phyloP scores from a whole-genome alignment of 1,140 invertebrate genomes.

The Macrocentrus cingulum region DNA sequence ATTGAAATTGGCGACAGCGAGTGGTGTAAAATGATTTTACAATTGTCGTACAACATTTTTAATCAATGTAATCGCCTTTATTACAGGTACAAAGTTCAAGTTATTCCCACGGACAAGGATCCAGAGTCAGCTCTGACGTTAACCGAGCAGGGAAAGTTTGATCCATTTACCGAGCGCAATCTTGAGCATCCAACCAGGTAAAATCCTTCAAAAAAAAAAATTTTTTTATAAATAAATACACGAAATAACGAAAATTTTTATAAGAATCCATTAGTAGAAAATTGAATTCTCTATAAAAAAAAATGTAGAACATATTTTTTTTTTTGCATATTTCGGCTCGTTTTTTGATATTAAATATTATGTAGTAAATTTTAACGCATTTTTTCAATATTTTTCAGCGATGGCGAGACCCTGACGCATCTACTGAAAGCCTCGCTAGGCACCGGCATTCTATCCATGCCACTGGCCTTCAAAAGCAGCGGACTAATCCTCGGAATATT shows the following conservation, averaged over 20 bases:
- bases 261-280: no score
- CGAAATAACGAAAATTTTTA: not conserved
- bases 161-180: slow-evolving; percentile 73
- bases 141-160: slow-evolving; percentile 61
- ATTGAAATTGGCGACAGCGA: not conserved
- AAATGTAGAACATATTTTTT: not conserved
- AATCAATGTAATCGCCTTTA: no score
- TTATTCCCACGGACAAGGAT: slow-evolving; percentile 56
- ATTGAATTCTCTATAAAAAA: no score
- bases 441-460: slow-evolving; percentile 90
- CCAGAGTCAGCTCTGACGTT: slow-evolving; percentile 52
- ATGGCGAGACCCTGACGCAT: slow-evolving; percentile 83
- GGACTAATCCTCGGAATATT: slow-evolving; percentile 78
- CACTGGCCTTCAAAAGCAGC: slow-evolving; percentile 77
- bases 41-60: slow-evolving; percentile 4
- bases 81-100: slow-evolving; percentile 68
- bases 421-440: slow-evolving; percentile 86
- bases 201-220: not conserved
- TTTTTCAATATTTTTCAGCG: slow-evolving; percentile 57
- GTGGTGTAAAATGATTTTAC: not conserved
- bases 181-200: slow-evolving; percentile 79
- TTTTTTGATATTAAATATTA: slow-evolving; percentile 16
- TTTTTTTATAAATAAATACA: not conserved
- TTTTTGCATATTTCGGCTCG: slow-evolving; percentile 11
- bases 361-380: slow-evolving; percentile 23